Conservation (phyloP, 2,113 vertebrate genomes). For the Gavia stellata region DNA sequence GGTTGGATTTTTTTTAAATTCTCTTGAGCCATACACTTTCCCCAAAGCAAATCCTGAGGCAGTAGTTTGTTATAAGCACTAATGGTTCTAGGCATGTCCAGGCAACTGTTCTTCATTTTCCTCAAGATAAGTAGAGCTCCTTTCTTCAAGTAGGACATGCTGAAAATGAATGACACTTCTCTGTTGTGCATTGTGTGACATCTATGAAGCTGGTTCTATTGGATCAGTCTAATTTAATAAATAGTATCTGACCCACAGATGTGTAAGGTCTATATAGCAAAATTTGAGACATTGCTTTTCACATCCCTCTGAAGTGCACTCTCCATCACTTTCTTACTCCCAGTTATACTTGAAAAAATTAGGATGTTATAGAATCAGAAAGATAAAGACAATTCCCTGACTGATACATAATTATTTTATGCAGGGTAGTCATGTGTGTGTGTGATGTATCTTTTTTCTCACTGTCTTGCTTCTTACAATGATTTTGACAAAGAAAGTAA, state of each 20-base stretch:
- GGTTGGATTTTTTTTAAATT: neutral
- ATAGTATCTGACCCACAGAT: neutral
- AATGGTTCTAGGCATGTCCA: neutral
- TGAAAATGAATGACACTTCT: neutral
- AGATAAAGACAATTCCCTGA: constrained; percentile 6
- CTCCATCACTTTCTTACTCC: neutral
- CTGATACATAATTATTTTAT: constrained; percentile 39
- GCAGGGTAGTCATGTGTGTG: neutral
- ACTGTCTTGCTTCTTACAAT: neutral
- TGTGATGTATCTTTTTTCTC: neutral
- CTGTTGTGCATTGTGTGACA: neutral
- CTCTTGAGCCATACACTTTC: neutral
- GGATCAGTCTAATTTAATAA: neutral
- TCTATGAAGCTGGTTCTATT: neutral
- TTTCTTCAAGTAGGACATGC: neutral
- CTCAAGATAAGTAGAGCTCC: neutral
- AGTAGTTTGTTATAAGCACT: neutral
- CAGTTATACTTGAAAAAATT: neutral
- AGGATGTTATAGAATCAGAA: neutral
- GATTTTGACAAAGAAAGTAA: constrained; percentile 57
- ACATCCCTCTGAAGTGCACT: neutral
- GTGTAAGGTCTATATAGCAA: neutral
- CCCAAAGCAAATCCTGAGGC: neutral
- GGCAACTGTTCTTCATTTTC: neutral
- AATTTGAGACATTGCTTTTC: neutral